phyloP scores from a whole-genome alignment of 2,797 vertebrate species.

The Diglossa cyanea region DNA sequence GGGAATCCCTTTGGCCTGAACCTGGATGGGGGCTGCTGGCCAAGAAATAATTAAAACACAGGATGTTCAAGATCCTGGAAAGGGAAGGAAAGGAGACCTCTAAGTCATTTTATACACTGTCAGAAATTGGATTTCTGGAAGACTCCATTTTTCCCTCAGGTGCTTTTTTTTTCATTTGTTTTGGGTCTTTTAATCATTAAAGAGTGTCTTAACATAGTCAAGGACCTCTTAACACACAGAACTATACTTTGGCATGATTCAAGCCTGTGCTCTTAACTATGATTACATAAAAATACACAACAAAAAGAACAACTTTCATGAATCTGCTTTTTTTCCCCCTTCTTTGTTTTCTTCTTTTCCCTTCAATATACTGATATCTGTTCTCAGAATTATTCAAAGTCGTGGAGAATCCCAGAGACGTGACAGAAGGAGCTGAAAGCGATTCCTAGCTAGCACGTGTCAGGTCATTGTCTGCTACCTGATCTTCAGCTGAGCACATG shows the following conservation, averaged over 20 bases:
- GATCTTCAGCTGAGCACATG: neutral
- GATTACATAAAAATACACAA: neutral
- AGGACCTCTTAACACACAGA: neutral
- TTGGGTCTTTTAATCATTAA: neutral
- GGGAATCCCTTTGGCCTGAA: neutral
- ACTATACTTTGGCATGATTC: neutral
- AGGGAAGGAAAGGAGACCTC: accelerated
- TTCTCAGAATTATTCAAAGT: neutral
- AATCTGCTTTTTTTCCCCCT: neutral
- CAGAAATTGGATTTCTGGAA: neutral
- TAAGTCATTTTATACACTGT: neutral
- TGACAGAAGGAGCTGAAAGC: neutral
- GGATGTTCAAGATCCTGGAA: neutral
- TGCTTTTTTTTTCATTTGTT: neutral
- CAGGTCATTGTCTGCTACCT: neutral
- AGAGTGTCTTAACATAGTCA: neutral
- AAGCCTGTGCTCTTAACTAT: neutral
- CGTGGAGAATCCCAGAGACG: neutral
- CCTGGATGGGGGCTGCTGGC: neutral
- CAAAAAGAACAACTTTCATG: neutral
- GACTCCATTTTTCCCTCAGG: neutral
- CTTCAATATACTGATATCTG: neutral
- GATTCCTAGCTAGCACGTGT: neutral
- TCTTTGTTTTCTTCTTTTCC: neutral
- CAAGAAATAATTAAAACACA: neutral